Evolutionary conservation across 2,113 vertebrate species (phyloP).

Genomic region (Catharus fuscescens): DNA sequence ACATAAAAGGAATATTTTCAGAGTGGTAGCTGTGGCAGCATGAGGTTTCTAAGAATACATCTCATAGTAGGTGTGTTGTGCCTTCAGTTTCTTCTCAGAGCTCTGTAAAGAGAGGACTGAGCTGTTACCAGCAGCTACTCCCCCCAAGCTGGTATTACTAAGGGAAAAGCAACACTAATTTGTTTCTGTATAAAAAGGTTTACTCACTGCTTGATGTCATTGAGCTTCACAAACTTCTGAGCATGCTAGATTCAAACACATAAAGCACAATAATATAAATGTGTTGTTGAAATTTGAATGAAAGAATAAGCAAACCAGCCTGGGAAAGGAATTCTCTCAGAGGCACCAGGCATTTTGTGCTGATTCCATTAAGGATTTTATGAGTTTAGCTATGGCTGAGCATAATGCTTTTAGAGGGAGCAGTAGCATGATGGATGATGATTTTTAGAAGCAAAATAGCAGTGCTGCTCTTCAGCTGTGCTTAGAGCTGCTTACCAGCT

Average conservation of each 20-base stretch:
- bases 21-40: not conserved
- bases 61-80: not conserved
- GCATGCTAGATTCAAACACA: not conserved
- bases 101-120: not conserved
- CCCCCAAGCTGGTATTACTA: not conserved
- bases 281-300: not conserved
- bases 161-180: not conserved
- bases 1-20: not conserved
- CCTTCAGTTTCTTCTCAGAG: not conserved
- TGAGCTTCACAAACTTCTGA: not conserved
- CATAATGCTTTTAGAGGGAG: slow-evolving; percentile 1
- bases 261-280: not conserved
- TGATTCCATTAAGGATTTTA: slow-evolving; percentile 27
- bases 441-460: not conserved
- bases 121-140: not conserved
- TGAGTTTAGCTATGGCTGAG: not conserved
- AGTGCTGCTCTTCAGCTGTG: not conserved
- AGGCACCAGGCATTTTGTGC: not conserved
- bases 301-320: not conserved
- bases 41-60: not conserved
- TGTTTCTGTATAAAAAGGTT: not conserved
- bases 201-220: not conserved
- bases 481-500: not conserved
- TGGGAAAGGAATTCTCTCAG: not conserved
- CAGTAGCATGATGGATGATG: not conserved